These are phyloP conservation scores for Drosophila kambysellisi DNA, from an alignment of 2,888 invertebrate species.

Conservation along the genomic window DNA sequence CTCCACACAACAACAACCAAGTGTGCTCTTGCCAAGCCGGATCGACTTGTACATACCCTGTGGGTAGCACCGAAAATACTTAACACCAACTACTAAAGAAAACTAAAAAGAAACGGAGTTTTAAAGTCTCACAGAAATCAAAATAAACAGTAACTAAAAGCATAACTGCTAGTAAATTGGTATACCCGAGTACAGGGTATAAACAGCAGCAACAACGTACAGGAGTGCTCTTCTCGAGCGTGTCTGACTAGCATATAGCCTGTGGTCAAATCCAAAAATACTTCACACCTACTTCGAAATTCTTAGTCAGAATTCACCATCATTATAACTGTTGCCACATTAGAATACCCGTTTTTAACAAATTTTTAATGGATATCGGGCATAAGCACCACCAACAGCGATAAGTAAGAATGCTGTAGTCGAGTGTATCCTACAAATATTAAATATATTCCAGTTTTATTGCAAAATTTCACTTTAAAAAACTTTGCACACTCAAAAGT, in stretches of 20 bases:
- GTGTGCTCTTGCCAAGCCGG: not conserved
- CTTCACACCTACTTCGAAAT: not conserved
- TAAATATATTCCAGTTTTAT: not conserved
- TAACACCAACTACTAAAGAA: no score
- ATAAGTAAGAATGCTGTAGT: not conserved
- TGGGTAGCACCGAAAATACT: not conserved
- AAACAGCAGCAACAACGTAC: slow-evolving; percentile 23
- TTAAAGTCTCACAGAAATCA: no score
- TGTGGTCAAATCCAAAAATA: not conserved
- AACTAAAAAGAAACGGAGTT: no score
- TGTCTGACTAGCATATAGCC: not conserved
- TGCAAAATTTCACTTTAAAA: not conserved
- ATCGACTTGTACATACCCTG: not conserved
- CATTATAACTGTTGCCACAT: not conserved
- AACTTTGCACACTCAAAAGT: not conserved
- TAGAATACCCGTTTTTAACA: not conserved
- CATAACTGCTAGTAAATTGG: no score
- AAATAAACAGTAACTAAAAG: no score
- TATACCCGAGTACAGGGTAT: no score
- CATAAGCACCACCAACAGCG: not conserved
- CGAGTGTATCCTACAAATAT: not conserved
- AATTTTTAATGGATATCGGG: not conserved
- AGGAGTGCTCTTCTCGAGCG: not conserved
- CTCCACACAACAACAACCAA: slow-evolving; percentile 18
- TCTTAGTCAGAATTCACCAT: not conserved